Evolutionary conservation across 2,888 invertebrate genomes (phyloP).

Genomic region (Lingula anatina): DNA sequence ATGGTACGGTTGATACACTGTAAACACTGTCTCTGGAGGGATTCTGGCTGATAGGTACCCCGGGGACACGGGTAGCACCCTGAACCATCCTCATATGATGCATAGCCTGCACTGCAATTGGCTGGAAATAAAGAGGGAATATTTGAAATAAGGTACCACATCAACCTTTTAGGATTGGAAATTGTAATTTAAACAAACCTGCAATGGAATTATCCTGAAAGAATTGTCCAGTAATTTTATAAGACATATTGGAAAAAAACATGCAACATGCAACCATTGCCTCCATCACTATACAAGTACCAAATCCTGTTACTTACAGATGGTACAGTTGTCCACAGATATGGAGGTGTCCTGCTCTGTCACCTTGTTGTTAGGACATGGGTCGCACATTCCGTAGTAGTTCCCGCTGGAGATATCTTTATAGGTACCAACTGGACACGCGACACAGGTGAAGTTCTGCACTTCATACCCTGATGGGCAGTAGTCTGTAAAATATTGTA

Average conservation of each 20-base stretch:
- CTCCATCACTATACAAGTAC: no score
- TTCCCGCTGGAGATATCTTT: constrained; percentile 16
- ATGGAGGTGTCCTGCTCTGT: constrained; percentile 9
- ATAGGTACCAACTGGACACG: constrained; percentile 17
- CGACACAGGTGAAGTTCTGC: constrained; percentile 8
- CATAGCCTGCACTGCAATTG: no score
- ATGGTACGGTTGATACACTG: no score
- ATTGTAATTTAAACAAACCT: no score
- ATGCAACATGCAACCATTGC: no score
- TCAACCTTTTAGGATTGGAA: no score
- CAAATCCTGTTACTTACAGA: constrained; percentile 16
- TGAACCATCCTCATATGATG: neutral
- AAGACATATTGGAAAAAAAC: neutral
- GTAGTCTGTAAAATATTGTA: constrained; percentile 12
- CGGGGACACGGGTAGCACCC: neutral
- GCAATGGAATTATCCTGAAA: no score
- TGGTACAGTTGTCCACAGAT: constrained; percentile 9
- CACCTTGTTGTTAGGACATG: constrained; percentile 14
- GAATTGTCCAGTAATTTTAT: neutral
- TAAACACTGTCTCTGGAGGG: no score
- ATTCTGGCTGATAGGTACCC: constrained; percentile 5
- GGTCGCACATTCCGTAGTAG: constrained; percentile 13
- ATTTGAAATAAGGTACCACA: no score
- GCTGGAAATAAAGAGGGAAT: no score
- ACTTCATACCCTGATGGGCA: constrained; percentile 56